phyloP scores from a whole-genome alignment of 64 coral and sea anemone genomes.

The Dendrophyllia cribrosa region DNA sequence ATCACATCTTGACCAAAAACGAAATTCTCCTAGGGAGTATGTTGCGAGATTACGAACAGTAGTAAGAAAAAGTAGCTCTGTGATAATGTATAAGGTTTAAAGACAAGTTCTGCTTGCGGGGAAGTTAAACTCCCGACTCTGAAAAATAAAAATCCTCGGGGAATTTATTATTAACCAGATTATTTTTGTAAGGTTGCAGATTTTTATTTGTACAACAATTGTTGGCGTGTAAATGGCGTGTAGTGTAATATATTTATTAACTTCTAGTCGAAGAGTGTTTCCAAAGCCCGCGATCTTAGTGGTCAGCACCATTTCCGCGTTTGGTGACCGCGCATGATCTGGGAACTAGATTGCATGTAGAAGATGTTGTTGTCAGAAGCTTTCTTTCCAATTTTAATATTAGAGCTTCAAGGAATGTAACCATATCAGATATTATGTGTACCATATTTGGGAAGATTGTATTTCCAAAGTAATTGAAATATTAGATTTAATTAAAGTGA shows the following conservation, averaged over 20 bases:
- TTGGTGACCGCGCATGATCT: neutral
- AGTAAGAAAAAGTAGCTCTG: too few relatives aligned
- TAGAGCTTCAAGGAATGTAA: neutral
- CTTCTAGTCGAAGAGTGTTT: neutral
- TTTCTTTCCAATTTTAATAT: neutral
- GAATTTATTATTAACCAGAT: neutral
- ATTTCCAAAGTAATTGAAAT: neutral
- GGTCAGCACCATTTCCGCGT: too few relatives aligned
- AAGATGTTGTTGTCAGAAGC: neutral
- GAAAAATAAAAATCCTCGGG: neutral
- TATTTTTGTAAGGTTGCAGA: conserved; percentile 52
- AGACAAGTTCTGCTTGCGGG: too few relatives aligned
- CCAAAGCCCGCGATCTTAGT: neutral
- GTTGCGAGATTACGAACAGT: neutral
- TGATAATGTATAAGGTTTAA: too few relatives aligned
- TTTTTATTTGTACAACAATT: conserved; percentile 17
- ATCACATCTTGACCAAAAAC: neutral
- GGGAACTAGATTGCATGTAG: neutral
- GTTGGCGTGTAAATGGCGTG: neutral
- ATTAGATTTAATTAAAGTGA: neutral
- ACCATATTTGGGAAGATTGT: neutral
- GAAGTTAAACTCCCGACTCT: too few relatives aligned
- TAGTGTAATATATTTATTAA: conserved; percentile 8
- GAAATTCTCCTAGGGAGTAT: neutral
- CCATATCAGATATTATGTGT: neutral